Evolutionary conservation across 1,140 invertebrate species (phyloP).

Genomic region (Trichonephila clavata): DNA sequence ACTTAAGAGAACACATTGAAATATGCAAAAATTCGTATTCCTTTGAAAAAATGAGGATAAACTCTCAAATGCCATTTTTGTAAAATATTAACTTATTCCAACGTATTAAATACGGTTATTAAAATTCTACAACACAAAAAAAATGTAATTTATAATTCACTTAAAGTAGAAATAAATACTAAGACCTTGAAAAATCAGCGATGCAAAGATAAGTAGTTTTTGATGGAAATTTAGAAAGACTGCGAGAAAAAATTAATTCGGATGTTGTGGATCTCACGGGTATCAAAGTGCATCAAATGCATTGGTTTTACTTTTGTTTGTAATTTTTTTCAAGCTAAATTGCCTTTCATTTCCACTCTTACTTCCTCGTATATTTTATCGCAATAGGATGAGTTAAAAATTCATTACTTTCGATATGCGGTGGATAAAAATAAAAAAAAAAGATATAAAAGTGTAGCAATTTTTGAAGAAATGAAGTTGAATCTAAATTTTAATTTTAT

Average conservation of each 20-base stretch:
- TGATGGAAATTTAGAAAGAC: not conserved
- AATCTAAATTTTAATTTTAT: no score
- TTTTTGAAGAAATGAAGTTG: no score
- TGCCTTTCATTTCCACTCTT: slow-evolving; percentile 4
- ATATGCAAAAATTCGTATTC: no score
- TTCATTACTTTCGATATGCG: not conserved
- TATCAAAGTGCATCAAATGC: not conserved
- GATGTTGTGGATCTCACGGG: not conserved
- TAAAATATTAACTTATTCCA: no score
- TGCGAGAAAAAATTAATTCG: not conserved
- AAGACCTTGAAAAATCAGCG: not conserved
- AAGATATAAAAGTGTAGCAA: no score
- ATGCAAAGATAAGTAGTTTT: not conserved
- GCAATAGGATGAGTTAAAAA: slow-evolving; percentile 16
- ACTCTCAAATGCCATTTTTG: no score
- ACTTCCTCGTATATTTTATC: not conserved
- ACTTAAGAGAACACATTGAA: no score
- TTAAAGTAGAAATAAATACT: no score
- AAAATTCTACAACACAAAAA: no score
- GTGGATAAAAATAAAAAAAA: not conserved
- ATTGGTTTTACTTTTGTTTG: not conserved
- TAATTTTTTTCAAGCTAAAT: not conserved
- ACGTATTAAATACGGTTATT: no score
- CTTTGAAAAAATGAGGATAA: no score
- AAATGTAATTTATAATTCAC: no score